Evolutionary conservation across 1,140 invertebrate species (phyloP).

Genomic region (Cylas formicarius): DNA sequence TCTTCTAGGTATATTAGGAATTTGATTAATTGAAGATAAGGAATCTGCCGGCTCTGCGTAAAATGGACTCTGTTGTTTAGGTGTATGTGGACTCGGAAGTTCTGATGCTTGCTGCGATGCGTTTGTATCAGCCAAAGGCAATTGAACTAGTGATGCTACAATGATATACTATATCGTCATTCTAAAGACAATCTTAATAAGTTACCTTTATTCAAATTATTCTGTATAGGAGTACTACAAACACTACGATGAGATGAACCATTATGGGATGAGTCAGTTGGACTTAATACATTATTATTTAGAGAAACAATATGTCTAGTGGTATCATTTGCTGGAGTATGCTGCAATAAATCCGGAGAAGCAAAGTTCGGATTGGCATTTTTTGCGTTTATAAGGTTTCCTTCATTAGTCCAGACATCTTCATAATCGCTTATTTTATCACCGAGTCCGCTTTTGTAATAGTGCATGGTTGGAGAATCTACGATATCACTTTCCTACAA

Average conservation of each 20-base stretch:
- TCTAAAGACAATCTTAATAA: neutral
- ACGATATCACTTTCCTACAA: slow-evolving; percentile 71
- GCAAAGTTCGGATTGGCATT: slow-evolving; percentile 22
- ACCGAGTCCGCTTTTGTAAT: slow-evolving; percentile 76
- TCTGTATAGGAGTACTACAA: slow-evolving; percentile 31
- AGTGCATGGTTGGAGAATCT: slow-evolving; percentile 65
- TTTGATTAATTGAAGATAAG: slow-evolving; percentile 51
- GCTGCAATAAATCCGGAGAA: slow-evolving; percentile 38
- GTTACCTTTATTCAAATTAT: slow-evolving; percentile 20
- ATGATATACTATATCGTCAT: slow-evolving; percentile 7
- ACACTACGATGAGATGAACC: slow-evolving; percentile 28
- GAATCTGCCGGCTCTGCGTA: slow-evolving; percentile 90
- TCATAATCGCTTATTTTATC: slow-evolving; percentile 94
- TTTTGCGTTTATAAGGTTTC: slow-evolving; percentile 40
- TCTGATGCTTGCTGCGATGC: slow-evolving; percentile 12
- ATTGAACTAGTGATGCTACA: slow-evolving; percentile 19
- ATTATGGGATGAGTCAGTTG: slow-evolving; percentile 38
- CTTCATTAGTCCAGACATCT: slow-evolving; percentile 80
- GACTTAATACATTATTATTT: slow-evolving; percentile 50
- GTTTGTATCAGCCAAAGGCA: slow-evolving; percentile 14
- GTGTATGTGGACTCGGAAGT: slow-evolving; percentile 14
- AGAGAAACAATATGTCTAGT: slow-evolving; percentile 43
- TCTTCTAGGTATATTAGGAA: slow-evolving; percentile 28
- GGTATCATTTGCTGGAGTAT: slow-evolving; percentile 23
- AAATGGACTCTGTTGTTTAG: slow-evolving; percentile 73